Evolutionary conservation across 2,888 invertebrate genomes (phyloP).

Genomic region (Camptogramma bilineatum): DNA sequence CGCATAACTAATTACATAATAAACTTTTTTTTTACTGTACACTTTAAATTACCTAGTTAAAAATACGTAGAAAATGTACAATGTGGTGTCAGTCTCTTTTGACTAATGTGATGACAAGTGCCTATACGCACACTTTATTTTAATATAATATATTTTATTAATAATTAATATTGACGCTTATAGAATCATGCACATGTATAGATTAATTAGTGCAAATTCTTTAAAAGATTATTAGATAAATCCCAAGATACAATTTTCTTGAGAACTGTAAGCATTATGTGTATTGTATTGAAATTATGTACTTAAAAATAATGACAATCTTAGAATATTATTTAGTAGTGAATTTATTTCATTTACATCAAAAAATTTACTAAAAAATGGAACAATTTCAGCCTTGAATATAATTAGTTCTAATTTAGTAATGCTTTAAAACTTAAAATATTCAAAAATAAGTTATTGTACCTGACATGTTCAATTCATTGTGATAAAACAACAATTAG

Average conservation of each 20-base stretch:
- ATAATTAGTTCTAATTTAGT: neutral
- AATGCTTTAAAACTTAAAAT: constrained; percentile 13
- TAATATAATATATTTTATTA: constrained; percentile 13
- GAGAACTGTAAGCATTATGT: neutral
- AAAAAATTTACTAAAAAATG: neutral
- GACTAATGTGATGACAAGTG: constrained; percentile 19
- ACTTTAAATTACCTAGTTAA: neutral
- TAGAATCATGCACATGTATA: neutral
- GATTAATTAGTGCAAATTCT: constrained; percentile 1
- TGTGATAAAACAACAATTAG: constrained; percentile 57
- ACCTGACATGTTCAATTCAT: constrained; percentile 54
- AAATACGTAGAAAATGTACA: neutral
- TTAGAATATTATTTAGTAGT: neutral
- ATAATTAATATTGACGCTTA: constrained; percentile 25
- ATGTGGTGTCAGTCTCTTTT: neutral
- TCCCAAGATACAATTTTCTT: constrained; percentile 14
- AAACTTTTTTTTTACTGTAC: neutral
- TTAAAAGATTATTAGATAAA: neutral
- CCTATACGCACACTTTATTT: constrained; percentile 13
- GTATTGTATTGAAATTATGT: neutral
- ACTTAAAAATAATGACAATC: neutral
- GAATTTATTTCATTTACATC: neutral
- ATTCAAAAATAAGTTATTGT: constrained; percentile 24
- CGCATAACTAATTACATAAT: constrained; percentile 1
- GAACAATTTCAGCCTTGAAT: neutral